Evolutionary conservation across 2,888 invertebrate species (phyloP).

Genomic region (Atethmia centrago): DNA sequence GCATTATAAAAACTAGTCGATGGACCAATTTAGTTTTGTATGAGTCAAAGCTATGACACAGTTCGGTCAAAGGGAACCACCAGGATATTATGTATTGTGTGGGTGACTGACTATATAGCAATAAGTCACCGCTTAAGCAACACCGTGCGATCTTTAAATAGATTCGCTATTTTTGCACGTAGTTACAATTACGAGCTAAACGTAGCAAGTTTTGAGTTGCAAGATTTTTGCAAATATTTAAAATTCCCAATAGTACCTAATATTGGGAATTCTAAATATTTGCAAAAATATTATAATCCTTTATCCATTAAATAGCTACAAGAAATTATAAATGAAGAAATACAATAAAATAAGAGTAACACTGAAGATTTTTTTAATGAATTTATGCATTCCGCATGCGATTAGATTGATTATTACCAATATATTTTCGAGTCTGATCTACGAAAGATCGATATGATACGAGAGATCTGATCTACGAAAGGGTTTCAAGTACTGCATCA

Average conservation of each 20-base stretch:
- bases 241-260: too few relatives aligned
- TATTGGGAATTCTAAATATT: not conserved
- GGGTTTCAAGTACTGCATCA: slow-evolving; percentile 18
- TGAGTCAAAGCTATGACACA: not conserved
- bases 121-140: slow-evolving; percentile 36
- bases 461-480: slow-evolving; percentile 35
- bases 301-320: too few relatives aligned
- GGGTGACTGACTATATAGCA: slow-evolving; percentile 36
- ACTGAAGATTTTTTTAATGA: not conserved
- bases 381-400: not conserved
- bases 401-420: slow-evolving; percentile 32
- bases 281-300: not conserved
- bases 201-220: not conserved
- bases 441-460: too few relatives aligned
- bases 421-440: slow-evolving; percentile 28
- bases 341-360: not conserved
- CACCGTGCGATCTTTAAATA: slow-evolving; percentile 44
- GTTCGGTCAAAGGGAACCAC: slow-evolving; percentile 44
- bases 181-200: slow-evolving; percentile 2
- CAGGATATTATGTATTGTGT: slow-evolving; percentile 56
- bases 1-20: not conserved
- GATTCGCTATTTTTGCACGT: slow-evolving; percentile 31
- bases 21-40: not conserved
- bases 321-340: not conserved
- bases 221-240: too few relatives aligned